Evolutionary conservation across 2,888 invertebrate species (phyloP).

Genomic region (Notodonta dromedarius): DNA sequence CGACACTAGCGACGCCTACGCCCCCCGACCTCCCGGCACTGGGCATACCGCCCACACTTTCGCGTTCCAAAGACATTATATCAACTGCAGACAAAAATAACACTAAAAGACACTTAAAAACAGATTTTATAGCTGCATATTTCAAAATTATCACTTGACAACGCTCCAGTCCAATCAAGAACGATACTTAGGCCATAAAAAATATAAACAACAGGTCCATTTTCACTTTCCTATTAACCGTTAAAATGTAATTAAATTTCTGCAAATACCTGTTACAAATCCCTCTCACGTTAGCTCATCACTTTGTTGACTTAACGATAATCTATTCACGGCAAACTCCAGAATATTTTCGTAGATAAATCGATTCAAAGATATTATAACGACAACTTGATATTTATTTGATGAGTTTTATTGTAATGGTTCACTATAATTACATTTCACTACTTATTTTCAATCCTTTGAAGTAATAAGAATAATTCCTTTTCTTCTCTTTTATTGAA

Average conservation of each 20-base stretch:
- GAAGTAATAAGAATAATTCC: constrained; percentile 19
- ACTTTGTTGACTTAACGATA: constrained; percentile 72
- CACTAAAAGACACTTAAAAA: constrained; percentile 9
- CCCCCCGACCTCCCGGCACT: constrained; percentile 43
- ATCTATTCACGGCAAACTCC: constrained; percentile 65
- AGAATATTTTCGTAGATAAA: constrained; percentile 66
- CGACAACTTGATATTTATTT: constrained; percentile 42
- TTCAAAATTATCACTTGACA: background rate
- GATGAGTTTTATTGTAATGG: constrained; percentile 21
- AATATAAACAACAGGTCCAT: constrained; percentile 34
- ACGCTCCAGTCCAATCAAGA: background rate
- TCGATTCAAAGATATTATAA: constrained; percentile 68
- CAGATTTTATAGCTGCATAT: background rate
- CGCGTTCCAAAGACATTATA: constrained; percentile 73
- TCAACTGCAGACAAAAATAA: constrained; percentile 23
- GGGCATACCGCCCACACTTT: constrained; percentile 63
- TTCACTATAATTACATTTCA: constrained; percentile 16
- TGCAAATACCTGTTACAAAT: constrained; percentile 14
- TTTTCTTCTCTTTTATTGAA: constrained; percentile 22
- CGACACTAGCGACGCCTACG: constrained; percentile 38
- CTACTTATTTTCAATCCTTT: constrained; percentile 13
- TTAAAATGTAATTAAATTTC: constrained; percentile 11
- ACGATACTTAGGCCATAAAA: constrained; percentile 9
- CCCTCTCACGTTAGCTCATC: constrained; percentile 67
- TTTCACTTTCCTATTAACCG: constrained; percentile 15